Percentiles rank a stretch among this genome's conserved stretches.
Conservation (phyloP, 2,888 invertebrate species). For the Bugulina stolonifera region DNA sequence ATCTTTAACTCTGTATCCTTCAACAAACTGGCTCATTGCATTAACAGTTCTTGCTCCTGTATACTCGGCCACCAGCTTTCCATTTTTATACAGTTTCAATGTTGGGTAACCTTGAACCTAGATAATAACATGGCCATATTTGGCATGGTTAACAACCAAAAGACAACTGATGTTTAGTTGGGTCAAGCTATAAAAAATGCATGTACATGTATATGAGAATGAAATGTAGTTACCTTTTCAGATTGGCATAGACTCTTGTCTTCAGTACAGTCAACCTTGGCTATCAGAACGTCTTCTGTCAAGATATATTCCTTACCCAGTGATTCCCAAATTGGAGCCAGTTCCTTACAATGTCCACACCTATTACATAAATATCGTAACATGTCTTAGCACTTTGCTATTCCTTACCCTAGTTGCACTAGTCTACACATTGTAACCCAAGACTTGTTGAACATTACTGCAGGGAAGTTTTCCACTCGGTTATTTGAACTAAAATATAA, state of each 20-base stretch:
- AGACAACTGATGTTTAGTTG: too few species aligned
- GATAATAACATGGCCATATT: too few species aligned
- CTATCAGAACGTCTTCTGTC: conserved; percentile 64
- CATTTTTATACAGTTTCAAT: neutral
- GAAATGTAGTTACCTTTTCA: conserved; percentile 63
- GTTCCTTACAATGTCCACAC: conserved; percentile 77
- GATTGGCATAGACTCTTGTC: conserved; percentile 66
- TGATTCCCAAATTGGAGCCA: conserved; percentile 71
- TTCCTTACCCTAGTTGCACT: too few species aligned
- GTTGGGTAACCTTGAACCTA: conserved; percentile 23
- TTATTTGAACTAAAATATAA: too few species aligned
- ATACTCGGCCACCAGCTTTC: neutral
- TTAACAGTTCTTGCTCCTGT: neutral
- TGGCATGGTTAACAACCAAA: too few species aligned
- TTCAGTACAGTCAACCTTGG: conserved; percentile 73
- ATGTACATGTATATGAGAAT: too few species aligned
- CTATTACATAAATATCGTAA: conserved; percentile 53
- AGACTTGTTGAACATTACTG: too few species aligned
- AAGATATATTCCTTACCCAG: conserved; percentile 60
- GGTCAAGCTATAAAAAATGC: too few species aligned
- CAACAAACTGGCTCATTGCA: neutral
- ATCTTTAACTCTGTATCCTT: neutral
- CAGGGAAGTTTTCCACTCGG: too few species aligned
- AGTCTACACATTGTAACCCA: too few species aligned
- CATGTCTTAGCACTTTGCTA: too few species aligned